Conservation (phyloP, 2,888 invertebrate species). For the Camptogramma bilineatum region DNA sequence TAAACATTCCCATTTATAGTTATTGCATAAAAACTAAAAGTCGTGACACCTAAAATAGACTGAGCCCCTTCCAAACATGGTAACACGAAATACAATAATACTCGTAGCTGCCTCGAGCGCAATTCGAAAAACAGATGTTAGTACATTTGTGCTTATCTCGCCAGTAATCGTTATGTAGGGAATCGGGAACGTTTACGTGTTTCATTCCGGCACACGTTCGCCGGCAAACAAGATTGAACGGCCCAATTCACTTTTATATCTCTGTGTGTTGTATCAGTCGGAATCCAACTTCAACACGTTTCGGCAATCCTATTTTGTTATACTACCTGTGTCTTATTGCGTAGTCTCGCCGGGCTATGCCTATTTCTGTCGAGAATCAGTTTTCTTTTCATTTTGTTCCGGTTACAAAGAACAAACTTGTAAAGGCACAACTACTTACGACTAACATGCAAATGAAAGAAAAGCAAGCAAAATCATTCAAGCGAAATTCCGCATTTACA, state of each 20-base stretch:
- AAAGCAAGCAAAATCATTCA: not conserved
- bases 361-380: constrained; percentile 4
- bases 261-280: constrained; percentile 25
- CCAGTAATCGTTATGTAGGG: constrained; percentile 42
- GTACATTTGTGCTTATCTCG: constrained; percentile 54
- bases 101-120: constrained; percentile 41
- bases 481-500: not conserved
- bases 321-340: constrained; percentile 27
- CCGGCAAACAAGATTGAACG: constrained; percentile 49
- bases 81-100: constrained; percentile 55
- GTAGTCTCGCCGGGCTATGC: constrained; percentile 1
- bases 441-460: constrained; percentile 7
- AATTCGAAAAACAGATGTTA: constrained; percentile 69
- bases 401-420: not conserved
- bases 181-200: constrained; percentile 51
- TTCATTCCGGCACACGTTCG: constrained; percentile 49
- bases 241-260: constrained; percentile 41
- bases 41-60: constrained; percentile 62
- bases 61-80: constrained; percentile 56
- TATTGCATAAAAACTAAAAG: constrained; percentile 58
- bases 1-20: constrained; percentile 47
- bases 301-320: constrained; percentile 25
- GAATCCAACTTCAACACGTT: constrained; percentile 30
- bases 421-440: not conserved
- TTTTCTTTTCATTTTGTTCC: constrained; percentile 12